Percentiles rank a stretch among this genome's conserved stretches.
phyloP scores from a whole-genome alignment of 2,113 vertebrate genomes.

The Meleagris gallopavo region DNA sequence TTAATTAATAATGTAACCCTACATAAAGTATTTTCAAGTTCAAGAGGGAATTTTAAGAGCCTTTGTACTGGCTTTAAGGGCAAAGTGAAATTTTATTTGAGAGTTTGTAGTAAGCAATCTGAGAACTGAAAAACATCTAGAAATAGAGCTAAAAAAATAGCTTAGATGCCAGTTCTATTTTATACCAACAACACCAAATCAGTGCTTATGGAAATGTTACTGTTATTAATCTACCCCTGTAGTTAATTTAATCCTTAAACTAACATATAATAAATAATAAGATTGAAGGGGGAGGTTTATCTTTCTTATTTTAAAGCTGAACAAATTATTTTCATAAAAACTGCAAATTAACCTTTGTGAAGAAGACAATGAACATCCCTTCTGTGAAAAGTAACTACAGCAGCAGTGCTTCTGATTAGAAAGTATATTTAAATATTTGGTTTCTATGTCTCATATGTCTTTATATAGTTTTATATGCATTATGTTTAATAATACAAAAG shows the following conservation, averaged over 20 bases:
- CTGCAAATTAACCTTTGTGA: not conserved
- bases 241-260: not conserved
- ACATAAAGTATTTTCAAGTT: slow-evolving; percentile 2
- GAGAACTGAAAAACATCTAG: not conserved
- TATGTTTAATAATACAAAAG: not conserved
- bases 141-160: not conserved
- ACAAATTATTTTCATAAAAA: not conserved
- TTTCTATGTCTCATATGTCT: not conserved
- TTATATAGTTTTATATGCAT: not conserved
- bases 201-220: not conserved
- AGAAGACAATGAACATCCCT: not conserved
- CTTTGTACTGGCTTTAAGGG: not conserved
- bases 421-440: not conserved
- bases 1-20: slow-evolving; percentile 7
- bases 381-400: not conserved
- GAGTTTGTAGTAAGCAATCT: not conserved
- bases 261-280: not conserved
- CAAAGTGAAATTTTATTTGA: slow-evolving; percentile 9
- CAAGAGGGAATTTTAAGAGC: not conserved
- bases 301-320: not conserved
- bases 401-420: not conserved
- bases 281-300: not conserved
- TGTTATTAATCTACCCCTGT: not conserved
- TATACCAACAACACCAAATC: not conserved
- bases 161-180: not conserved